Percentiles rank a stretch among this genome's conserved stretches.
These are phyloP conservation scores for Bibio marci DNA, from an alignment of 2,888 invertebrate species.

Conservation along the genomic window DNA sequence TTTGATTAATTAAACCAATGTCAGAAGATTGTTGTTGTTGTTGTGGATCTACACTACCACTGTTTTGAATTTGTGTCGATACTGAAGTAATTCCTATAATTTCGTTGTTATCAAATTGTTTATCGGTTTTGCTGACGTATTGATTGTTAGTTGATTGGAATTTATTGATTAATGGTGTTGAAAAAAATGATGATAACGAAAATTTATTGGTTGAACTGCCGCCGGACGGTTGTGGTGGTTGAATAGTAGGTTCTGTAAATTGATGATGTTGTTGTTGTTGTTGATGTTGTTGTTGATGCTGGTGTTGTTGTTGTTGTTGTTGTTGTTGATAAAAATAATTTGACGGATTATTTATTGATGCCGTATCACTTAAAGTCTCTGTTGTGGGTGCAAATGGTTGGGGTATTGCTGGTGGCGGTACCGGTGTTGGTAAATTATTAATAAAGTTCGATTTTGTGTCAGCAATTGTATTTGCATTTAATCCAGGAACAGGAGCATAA, in stretches of 20 bases:
- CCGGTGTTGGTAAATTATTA: background rate
- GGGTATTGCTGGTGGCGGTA: background rate
- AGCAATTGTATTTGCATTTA: conserved; percentile 23
- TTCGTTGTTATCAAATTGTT: background rate
- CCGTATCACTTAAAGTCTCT: background rate
- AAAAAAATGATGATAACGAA: background rate
- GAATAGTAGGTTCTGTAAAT: background rate
- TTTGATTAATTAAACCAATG: background rate
- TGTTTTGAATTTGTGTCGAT: background rate
- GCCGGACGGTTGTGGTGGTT: background rate
- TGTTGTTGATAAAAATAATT: background rate
- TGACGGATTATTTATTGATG: no score
- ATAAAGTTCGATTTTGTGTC: no score
- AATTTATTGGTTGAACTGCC: background rate
- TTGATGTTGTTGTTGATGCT: background rate
- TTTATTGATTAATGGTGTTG: background rate
- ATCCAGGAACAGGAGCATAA: conserved; percentile 63
- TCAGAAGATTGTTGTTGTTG: background rate
- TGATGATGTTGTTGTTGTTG: background rate
- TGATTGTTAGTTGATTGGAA: background rate
- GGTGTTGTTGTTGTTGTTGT: background rate
- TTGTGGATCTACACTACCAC: background rate
- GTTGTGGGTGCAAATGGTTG: background rate
- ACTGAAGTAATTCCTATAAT: background rate
- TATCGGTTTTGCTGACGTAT: background rate